Base-by-base conservation (phyloP, 2,888 invertebrate genomes). In the Conus canariensis region DNA sequence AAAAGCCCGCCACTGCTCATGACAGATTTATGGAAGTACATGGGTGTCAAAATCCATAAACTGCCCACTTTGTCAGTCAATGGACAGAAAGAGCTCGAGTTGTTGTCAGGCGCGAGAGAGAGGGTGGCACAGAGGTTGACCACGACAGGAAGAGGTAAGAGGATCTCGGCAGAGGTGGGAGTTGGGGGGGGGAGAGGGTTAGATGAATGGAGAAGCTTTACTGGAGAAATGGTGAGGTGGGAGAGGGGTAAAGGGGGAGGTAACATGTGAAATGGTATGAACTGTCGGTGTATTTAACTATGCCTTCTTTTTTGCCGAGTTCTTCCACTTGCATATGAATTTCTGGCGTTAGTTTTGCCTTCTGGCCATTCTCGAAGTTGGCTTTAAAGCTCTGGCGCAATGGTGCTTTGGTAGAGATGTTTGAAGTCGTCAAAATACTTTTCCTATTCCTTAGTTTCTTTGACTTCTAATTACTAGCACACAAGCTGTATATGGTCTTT, bases 21-120 rank as follows among this genome's bases (percentile, higher is more conserved):
- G 70, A 16, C 70, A 70, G 16, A 70, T 70, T 70, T 70, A 70
- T 70, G 70, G 70, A 19, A 70, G 19, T 22, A 22, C 70, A 19
- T 70, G 22, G 70, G 70, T 70, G 70, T 70, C 70, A 70, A 70
- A 70, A 70, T 70, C 70, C 19, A 70, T 70, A 70, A 70, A 70
- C 70, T 70, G 70, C 22, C 22, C 70, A 70, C 70, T 70, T 70
- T 0, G 14, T 22, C 70, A 16, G 60, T 64, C 22, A 22, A 22
- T 14, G 22, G 70, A 22, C 70, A 22, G 70, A 16, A 7, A 70
- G 70, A 70, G 45, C 45, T 45, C 45, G 45, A 45, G 45, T 45
- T 45, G 45, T 45, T 45, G 45, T 45, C 45, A 45, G 45, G 70
- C 8, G 70, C 14, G n/a, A 16, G 70, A 70, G 70, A 70, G 70